These are phyloP conservation scores for Oopsacas minuta DNA, from an alignment of 37 sponge, comb jelly and placozoan genomes.

Conservation along the genomic window DNA sequence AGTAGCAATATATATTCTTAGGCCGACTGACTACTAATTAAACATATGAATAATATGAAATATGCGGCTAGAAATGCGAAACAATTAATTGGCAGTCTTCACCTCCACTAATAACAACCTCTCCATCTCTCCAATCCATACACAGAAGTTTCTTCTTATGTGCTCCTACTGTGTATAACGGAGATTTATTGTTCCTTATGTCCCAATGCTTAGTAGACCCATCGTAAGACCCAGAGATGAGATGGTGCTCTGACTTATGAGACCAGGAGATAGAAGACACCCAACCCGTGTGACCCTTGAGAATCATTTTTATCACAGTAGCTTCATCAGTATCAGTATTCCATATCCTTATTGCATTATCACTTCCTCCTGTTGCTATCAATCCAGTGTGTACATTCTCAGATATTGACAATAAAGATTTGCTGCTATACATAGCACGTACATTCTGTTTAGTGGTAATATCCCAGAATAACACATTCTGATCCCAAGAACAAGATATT, in stretches of 20 bases:
- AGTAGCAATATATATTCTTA: too few relatives aligned
- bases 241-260: slow-evolving; percentile 41
- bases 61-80: neutral
- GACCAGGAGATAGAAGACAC: slow-evolving; percentile 64
- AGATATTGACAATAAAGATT: neutral
- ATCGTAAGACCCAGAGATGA: slow-evolving; percentile 76
- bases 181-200: slow-evolving; percentile 50
- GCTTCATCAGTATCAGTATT: neutral
- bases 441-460: neutral
- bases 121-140: slow-evolving; percentile 45
- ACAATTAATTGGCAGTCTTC: neutral
- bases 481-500: neutral
- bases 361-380: neutral
- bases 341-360: neutral
- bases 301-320: slow-evolving; percentile 34
- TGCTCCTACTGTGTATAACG: slow-evolving; percentile 53
- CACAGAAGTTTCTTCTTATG: slow-evolving; percentile 75
- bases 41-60: too few relatives aligned
- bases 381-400: neutral
- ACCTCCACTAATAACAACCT: neutral
- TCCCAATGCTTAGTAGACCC: slow-evolving; percentile 69
- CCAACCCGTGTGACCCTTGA: slow-evolving; percentile 67
- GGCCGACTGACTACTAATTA: too few relatives aligned
- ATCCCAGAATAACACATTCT: neutral
- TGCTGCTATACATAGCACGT: neutral